Evolutionary conservation across 2,888 invertebrate genomes (phyloP), one percentile per base, ranked within the genome.

Genomic region (Adelognathus sp.): DNA sequence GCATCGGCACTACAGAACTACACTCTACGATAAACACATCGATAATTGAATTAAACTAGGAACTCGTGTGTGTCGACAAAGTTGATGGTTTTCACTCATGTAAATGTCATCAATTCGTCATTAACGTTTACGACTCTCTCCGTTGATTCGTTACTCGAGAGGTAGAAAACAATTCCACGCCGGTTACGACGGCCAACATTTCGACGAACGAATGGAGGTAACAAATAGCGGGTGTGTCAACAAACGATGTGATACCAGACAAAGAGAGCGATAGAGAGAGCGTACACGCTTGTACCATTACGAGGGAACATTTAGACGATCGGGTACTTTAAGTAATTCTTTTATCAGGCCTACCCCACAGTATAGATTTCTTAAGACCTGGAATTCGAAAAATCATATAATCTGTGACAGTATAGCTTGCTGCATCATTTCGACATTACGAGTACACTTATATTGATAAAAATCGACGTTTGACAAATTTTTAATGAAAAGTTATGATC

Each of bases 311-410:
- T 73, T 71, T 50, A 69, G 52, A 41, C 67, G 76, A 61, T 71
- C 50, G 70, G 76, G 61, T 74, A 66, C 52, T 60, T 74, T 76
- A 63, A 80, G 77, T 79, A 80, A 79, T 81, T 79, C 58, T 74
- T 63, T 44, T 75, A 63, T 56, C 63, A 85, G 61, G 87, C 88
- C 88, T 90, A 89, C 88, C 88, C 89, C 88, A 88, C 82, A 89
- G 86, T 83, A 90, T 86, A 87, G 83, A 88, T 90, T 88, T 88
- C 87, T 88, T 87, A 87, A 89, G 87, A 88, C 89, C 89, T 89
- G 89, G 83, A 89, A 89, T 89, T 78, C 88, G 86, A 89, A 89
- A 88, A 87, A 88, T 86, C 84, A 88, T 86, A 85, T 86, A 88
- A 86, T 88, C 87, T 84, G 85, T 85, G 86, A 86, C 75, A 88